These are phyloP conservation scores for Molothrus aeneus DNA, from an alignment of 2,797 vertebrate genomes.

Conservation along the genomic window DNA sequence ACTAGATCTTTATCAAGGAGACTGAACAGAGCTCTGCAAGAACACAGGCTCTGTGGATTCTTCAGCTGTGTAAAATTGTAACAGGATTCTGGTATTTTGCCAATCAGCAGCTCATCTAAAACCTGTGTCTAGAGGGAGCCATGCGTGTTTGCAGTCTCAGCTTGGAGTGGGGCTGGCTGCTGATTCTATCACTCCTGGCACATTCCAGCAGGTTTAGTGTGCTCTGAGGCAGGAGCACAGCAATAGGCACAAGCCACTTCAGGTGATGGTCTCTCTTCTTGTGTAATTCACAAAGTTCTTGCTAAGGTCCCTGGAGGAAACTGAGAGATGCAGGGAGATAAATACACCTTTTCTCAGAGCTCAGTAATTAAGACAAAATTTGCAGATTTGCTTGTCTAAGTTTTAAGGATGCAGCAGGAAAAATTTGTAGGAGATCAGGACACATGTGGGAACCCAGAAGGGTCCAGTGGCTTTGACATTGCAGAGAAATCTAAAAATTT, in stretches of 20 bases:
- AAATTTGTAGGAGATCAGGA: not conserved
- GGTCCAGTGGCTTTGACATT: not conserved
- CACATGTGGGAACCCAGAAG: not conserved
- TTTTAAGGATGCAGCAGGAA: not conserved
- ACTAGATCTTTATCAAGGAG: not conserved
- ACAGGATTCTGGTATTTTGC: not conserved
- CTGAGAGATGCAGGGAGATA: not conserved
- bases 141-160: not conserved
- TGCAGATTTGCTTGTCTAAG: not conserved
- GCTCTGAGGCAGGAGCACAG: not conserved
- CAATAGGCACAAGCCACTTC: not conserved
- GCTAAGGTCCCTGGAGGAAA: not conserved
- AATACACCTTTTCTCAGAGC: not conserved
- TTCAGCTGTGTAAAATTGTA: not conserved
- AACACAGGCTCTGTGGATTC: not conserved
- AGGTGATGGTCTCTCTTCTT: not conserved
- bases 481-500: not conserved
- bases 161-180: not conserved
- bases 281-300: not conserved
- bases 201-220: not conserved
- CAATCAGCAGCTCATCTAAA: not conserved
- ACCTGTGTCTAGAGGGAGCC: not conserved
- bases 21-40: not conserved
- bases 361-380: not conserved
- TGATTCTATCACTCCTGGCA: not conserved